A percentile compares a stretch with the other conserved stretches of the same genome.
phyloP scores from a whole-genome alignment of 2,113 vertebrate species.

The Lepus europaeus region DNA sequence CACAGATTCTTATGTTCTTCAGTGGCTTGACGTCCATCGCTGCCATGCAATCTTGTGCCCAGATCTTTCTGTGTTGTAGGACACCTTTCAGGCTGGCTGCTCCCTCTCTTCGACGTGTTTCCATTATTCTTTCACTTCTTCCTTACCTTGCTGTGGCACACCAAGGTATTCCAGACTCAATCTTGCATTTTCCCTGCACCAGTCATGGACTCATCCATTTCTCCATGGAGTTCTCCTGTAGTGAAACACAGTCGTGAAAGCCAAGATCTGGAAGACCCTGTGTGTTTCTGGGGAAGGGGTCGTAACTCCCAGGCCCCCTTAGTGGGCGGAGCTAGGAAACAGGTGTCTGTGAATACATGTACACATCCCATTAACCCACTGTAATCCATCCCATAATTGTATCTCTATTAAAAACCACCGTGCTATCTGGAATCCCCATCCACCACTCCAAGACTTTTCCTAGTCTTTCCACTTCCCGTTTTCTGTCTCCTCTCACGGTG shows the following conservation, averaged over 20 bases:
- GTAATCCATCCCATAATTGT: neutral
- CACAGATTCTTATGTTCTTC: neutral
- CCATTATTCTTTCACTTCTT: neutral
- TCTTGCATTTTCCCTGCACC: neutral
- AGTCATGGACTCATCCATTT: neutral
- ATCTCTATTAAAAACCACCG: neutral
- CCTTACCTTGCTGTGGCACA: neutral
- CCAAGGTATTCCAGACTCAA: neutral
- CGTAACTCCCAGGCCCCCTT: neutral
- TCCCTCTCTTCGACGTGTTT: neutral
- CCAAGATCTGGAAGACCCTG: neutral
- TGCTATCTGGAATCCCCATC: neutral
- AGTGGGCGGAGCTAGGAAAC: neutral
- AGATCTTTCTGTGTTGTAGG: neutral
- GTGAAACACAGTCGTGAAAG: neutral
- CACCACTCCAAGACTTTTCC: no score
- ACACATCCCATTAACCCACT: neutral
- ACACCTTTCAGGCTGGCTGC: neutral
- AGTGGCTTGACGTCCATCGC: neutral
- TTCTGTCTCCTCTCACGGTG: neutral
- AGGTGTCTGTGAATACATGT: neutral
- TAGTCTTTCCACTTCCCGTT: neutral
- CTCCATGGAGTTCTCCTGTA: neutral
- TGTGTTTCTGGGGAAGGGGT: neutral
- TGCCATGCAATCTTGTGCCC: neutral